Evolutionary conservation across 2,113 vertebrate species (phyloP), one percentile per base, ranked within the genome.

Genomic region (Spilogale gracilis): DNA sequence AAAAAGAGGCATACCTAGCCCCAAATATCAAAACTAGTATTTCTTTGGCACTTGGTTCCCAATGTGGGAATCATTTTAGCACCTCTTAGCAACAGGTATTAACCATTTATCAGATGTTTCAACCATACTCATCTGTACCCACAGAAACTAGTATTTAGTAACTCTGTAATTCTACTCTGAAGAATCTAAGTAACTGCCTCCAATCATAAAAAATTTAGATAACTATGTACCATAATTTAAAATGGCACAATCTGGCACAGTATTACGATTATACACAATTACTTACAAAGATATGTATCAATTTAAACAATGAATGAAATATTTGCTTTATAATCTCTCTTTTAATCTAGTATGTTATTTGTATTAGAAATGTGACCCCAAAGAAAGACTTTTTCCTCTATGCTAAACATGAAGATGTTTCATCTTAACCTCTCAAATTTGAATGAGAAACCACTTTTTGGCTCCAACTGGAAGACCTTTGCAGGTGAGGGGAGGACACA

Each of bases 371-470:
- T 5, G 25, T 43, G 74, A 89, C 23, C 3, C 92, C 56, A 91
- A 91, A 87, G 48, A 91, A 91, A 81, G 9, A 65, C 48, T 78
- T 76, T 76, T 61, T 16, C 54, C 67, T 50, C 13, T 63, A 38
- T 69, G 38, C 23, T 88, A 93, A 93, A 76, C 14, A 71, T n/a
- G 61, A 63, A 58, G 13, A 82, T 18, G 45, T 20, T n/a, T 91
- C n/a, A 45, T 67, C 13, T 67, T n/a, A 88, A 91, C 73, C 71
- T 69, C 32, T 85, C 69, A 92, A 78, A 73, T 87, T 4, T 95
- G 48, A 96, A 89, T 43, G n/a, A 54, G 21, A 93, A 94, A 54
- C 18, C 43, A 90, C 54, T 60, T 95, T 91, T 67, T 60, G 80
- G 81, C 94, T 87, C 89, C 6, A 23, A 86, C 63, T 90, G 73